Evolutionary conservation across 2,888 invertebrate genomes (phyloP).

Genomic region (Sisyra nigra): DNA sequence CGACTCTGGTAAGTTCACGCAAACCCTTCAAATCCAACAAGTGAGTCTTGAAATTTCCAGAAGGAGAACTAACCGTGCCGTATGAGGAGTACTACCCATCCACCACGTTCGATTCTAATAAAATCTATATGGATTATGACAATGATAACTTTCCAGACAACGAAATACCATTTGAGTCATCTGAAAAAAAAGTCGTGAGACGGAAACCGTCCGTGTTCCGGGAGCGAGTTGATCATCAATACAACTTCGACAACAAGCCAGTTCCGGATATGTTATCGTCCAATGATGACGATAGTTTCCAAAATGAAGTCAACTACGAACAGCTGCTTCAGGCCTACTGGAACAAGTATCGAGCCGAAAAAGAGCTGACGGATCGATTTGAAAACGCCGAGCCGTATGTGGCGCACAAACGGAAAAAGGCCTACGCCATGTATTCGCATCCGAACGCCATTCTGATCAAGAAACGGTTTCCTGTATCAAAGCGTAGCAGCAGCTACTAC

Average conservation of each 20-base stretch:
- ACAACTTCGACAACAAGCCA: not conserved
- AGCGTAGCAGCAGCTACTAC: slow-evolving; percentile 35
- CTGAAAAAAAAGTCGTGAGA: not conserved
- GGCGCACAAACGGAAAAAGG: not conserved
- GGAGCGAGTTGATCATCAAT: not conserved
- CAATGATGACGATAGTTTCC: not conserved
- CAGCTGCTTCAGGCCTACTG: slow-evolving; percentile 1
- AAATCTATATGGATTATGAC: no score
- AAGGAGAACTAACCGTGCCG: slow-evolving; percentile 1
- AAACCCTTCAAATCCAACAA: not conserved
- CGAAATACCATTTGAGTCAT: no score
- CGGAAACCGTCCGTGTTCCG: slow-evolving; percentile 1
- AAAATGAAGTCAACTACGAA: slow-evolving; percentile 1
- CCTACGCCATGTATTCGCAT: not conserved
- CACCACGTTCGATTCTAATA: no score
- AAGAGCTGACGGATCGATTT: not conserved
- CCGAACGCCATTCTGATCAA: slow-evolving; percentile 8
- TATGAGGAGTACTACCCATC: slow-evolving; percentile 1
- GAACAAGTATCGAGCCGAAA: not conserved
- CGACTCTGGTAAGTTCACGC: not conserved
- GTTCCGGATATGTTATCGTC: not conserved
- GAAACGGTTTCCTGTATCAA: slow-evolving; percentile 50
- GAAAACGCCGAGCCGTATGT: not conserved
- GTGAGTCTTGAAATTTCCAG: not conserved
- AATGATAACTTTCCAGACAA: no score